A percentile compares a stretch with the other conserved stretches of the same genome.
Conservation (phyloP, 2,888 invertebrate genomes). For the Flexamia atlantica region DNA sequence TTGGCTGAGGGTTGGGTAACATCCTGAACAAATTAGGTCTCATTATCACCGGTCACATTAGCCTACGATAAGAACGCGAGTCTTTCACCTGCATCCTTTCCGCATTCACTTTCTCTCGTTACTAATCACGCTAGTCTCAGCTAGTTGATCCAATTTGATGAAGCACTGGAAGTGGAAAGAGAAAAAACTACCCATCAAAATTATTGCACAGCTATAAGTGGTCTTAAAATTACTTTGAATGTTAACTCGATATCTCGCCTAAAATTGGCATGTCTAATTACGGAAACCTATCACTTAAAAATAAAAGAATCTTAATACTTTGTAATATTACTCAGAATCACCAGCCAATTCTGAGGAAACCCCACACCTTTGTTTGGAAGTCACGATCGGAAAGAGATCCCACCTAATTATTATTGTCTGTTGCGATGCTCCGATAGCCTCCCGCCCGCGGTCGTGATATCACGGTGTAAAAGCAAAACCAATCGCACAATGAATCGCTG, state of each 20-base stretch:
- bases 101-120: neutral
- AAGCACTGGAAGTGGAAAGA: neutral
- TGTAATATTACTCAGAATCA: no score
- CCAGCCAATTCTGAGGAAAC: neutral
- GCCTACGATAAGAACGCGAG: conserved; percentile 2
- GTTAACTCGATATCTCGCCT: no score
- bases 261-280: no score
- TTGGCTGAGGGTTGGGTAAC: neutral
- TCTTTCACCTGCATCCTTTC: conserved; percentile 1
- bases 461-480: neutral
- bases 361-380: neutral
- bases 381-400: neutral
- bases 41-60: conserved; percentile 1
- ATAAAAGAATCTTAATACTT: no score
- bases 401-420: conserved; percentile 7
- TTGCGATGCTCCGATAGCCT: neutral
- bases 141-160: neutral
- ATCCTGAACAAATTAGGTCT: conserved; percentile 2
- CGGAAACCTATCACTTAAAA: no score
- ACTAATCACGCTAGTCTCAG: neutral
- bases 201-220: no score
- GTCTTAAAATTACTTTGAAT: no score
- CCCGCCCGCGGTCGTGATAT: neutral
- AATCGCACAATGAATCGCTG: neutral
- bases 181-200: no score